These are phyloP conservation scores for Morone chrysops DNA, from an alignment of 2,113 vertebrate genomes.

Conservation along the genomic window DNA sequence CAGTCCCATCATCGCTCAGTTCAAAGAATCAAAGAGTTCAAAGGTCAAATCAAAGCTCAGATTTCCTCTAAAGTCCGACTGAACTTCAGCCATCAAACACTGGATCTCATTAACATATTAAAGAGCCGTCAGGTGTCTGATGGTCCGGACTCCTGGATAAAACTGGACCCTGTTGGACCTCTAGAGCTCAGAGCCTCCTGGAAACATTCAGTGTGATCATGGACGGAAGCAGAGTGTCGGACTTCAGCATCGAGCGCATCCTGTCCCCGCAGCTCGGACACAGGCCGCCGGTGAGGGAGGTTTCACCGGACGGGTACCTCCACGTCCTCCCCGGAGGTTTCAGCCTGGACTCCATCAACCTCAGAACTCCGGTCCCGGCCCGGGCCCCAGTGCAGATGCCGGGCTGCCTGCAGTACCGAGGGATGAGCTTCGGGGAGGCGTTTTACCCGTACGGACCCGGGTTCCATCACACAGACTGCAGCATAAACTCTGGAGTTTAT, in stretches of 20 bases:
- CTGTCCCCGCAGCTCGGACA: slow-evolving; percentile 64
- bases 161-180: neutral
- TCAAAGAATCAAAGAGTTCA: slow-evolving; percentile 25
- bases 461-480: slow-evolving; percentile 45
- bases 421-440: slow-evolving; percentile 33
- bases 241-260: slow-evolving; percentile 83
- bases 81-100: slow-evolving; percentile 19
- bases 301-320: neutral
- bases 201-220: slow-evolving; percentile 19
- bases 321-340: neutral
- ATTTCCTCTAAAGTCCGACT: neutral
- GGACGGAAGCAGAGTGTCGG: slow-evolving; percentile 45
- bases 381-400: neutral
- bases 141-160: neutral
- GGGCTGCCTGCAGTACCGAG: slow-evolving; percentile 39
- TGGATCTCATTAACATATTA: slow-evolving; percentile 30
- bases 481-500: slow-evolving; percentile 10
- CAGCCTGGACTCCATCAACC: neutral
- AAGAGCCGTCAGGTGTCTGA: slow-evolving; percentile 9
- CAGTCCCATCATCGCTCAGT: neutral
- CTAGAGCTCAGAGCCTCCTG: neutral
- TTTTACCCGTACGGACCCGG: slow-evolving; percentile 23
- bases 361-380: neutral
- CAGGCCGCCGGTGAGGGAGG: neutral
- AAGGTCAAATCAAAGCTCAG: slow-evolving; percentile 50